Base-by-base conservation (phyloP, 2,888 invertebrate species). In the Horisme vitalbata region DNA sequence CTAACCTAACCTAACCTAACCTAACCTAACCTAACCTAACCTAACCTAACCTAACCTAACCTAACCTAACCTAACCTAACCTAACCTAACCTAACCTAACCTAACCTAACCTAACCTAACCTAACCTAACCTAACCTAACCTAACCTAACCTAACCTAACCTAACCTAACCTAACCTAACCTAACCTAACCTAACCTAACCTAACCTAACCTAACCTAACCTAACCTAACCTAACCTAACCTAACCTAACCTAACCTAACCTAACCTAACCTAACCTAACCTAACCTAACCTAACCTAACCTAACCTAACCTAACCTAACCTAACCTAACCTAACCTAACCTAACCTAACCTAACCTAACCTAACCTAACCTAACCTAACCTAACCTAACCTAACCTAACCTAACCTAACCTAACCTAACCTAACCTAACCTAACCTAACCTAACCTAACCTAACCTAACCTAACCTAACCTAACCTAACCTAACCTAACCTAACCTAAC, bases 401-500 rank as follows among this genome's bases (percentile, higher is more conserved):
- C 21, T 21, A 31, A 31, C 31, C 31, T 31, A 31, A 31, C 31
- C 31, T 31, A 31, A 31, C 31, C 31, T 31, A 31, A 31, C 31
- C 31, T 31, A 31, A 31, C 31, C 31, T 31, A 31, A 31, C 31
- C 31, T 31, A 31, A 31, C 31, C 31, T 31, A 31, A 31, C 31
- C 31, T 31, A 31, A 31, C 31, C 31, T 31, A 31, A 31, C 31
- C 31, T 31, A 31, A 31, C 31, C 31, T 31, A 31, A 31, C 31
- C 31, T 31, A 31, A 31, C 31, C 31, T 31, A 31, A 53, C 52
- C 52, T 52, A 52, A 56, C 52, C 56, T 53, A 51, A 56, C 51
- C 57, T 54, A 49, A 57, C 54, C 57, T 54, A 52, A 57, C 57
- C 54, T 57, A 50, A 54, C 57, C 54, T 54, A 52, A 54, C 55